These are phyloP conservation scores for Hartigia nigra DNA, from an alignment of 2,888 invertebrate genomes.

Conservation along the genomic window DNA sequence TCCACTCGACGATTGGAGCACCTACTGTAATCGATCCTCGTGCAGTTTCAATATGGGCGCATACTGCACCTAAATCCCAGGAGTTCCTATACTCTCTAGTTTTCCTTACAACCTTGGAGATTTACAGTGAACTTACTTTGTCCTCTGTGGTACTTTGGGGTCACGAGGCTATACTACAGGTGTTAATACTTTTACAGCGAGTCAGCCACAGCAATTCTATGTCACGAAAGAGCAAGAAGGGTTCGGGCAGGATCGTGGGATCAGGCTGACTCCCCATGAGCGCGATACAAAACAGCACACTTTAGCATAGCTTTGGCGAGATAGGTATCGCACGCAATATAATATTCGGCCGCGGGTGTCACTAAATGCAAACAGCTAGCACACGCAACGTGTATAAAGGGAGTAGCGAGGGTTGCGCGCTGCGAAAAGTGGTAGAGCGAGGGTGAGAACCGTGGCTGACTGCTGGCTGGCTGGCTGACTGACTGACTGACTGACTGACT, in stretches of 20 bases:
- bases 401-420: background rate
- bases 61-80: background rate
- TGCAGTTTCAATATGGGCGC: background rate
- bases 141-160: background rate
- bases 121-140: background rate
- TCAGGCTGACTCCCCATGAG: background rate
- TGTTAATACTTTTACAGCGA: slow-evolving; percentile 5
- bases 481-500: too few species aligned
- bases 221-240: background rate
- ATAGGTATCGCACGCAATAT: slow-evolving; percentile 34
- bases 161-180: background rate
- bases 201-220: background rate
- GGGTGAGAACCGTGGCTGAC: slow-evolving; percentile 9
- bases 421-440: slow-evolving; percentile 14
- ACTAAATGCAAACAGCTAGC: slow-evolving; percentile 29
- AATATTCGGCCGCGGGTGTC: slow-evolving; percentile 37
- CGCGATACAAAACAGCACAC: slow-evolving; percentile 8
- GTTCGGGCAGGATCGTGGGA: background rate
- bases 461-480: too few species aligned
- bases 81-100: background rate
- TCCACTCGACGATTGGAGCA: background rate
- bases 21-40: background rate
- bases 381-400: slow-evolving; percentile 4
- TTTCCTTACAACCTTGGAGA: background rate
- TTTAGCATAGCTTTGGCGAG: slow-evolving; percentile 8